Evolutionary conservation across 2,113 vertebrate species (phyloP), one percentile per base, ranked within the genome.

Genomic region (Gymnobelideus leadbeateri): DNA sequence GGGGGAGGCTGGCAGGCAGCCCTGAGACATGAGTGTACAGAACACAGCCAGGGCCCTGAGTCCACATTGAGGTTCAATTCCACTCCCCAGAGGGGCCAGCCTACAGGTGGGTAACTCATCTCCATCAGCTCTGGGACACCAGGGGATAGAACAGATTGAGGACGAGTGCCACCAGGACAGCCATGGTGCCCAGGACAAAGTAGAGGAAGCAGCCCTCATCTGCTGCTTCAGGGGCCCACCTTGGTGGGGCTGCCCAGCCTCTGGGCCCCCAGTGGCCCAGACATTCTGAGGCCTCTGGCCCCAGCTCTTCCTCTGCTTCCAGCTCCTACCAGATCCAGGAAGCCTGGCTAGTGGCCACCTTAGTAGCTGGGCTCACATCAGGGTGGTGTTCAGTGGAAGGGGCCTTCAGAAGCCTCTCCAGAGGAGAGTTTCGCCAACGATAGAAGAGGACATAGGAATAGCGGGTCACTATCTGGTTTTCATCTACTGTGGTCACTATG

Each of bases 321-420:
- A 99, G 98, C 99, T 99, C 99, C 99, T 99, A 99, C 99, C 99
- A 99, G 99, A 99, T 99, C 98, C 99, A 99, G 99, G 99, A 99
- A 99, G 99, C 99, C 99, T 99, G 99, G 98, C 99, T 99, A 97
- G 99, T 99, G 92, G 99, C 97, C 43, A 99, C 99, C 97, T 99
- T 99, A 0, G 99, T 98, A 95, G 98, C 98, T 37, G 98, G 96
- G 28, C 98, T 97, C 61, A 97, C 97, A 90, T 99, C 99, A 31
- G 99, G 93, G 91, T 99, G 98, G 16, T 98, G 99, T 95, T 99
- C 99, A 0, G 99, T 98, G 25, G 98, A 99, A 4, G 98, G 98
- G 50, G 99, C 99, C 55, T 99, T 99, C 0, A 98, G 98, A 3
- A 99, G 99, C 95, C 99, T 99, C 98, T 99, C 99, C 98, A 99